Base-by-base conservation (phyloP, 1,140 invertebrate species). In the Archivesica marissinica region DNA sequence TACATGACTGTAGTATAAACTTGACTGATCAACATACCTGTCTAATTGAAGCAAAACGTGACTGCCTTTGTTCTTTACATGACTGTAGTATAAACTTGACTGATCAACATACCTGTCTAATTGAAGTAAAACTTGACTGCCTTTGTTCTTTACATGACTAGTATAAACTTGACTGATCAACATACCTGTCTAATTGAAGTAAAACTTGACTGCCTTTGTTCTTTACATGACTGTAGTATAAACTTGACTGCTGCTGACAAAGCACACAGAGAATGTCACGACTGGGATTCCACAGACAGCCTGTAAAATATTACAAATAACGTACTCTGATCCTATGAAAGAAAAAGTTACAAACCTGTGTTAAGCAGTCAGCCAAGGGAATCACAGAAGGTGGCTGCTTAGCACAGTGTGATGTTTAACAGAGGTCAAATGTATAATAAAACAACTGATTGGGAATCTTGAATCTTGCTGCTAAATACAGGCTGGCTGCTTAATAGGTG, bases 151-250 rank as follows among this genome's bases (percentile, higher is more conserved):
- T 3, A 66, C 47, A 64, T 90, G 89, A 38, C 85, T 47, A 47
- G 7, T 7, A 47, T 47, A 47, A 47, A 47, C 86, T 87, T 72
- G 82, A 85, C 74, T 90, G n/a, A 52, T n/a, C 38, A 25, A 85
- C 86, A 82, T 33, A 91, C 90, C 88, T 90, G 38, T 90, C 90
- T 61, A 91, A 61, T 25, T 87, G 82, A 38, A 89, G 88, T 44
- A 91, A 86, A 30, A 89, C 88, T 86, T 88, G 90, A 56, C 88
- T 89, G 25, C 86, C 87, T 33, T 88, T 89, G 72, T 88, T 89
- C 6, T 84, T 47, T 3, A 66, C 47, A 64, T 90, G 89, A 38
- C 85, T 87, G 80, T 86, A 90, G 82, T 90, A 91, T 38, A 91
- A 88, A 72, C 88, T 89, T 72, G 86, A 86, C 76, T 91, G 90